A percentile compares a stretch with the other conserved stretches of the same genome.
Evolutionary conservation across 2,888 invertebrate species (phyloP).

Genomic region (Liposcelis brunnea): DNA sequence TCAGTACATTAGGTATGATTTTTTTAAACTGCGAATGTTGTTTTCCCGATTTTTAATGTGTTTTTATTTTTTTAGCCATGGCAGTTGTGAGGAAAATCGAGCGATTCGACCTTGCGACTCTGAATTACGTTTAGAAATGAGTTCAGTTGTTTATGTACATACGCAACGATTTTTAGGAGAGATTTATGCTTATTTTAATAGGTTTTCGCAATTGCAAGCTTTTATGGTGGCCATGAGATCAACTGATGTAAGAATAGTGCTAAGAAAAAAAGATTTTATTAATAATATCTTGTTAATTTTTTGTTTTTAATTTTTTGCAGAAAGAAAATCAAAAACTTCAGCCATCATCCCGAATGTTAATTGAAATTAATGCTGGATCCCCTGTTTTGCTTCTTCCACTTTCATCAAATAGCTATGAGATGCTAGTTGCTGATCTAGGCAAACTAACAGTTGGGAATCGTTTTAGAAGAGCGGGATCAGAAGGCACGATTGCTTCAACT

Average conservation of each 20-base stretch:
- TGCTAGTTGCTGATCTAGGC: constrained; percentile 67
- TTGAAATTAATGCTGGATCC: constrained; percentile 50
- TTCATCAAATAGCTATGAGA: constrained; percentile 55
- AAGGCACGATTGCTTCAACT: constrained; percentile 33
- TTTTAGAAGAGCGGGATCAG: constrained; percentile 45
- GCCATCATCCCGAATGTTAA: constrained; percentile 31
- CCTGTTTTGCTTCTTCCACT: constrained; percentile 79
- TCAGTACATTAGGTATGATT: constrained; percentile 40
- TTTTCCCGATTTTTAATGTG: constrained; percentile 11
- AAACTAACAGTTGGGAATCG: constrained; percentile 58
- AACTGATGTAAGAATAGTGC: not conserved
- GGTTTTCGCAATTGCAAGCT: constrained; percentile 68
- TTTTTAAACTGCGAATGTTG: constrained; percentile 13
- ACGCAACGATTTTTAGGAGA: constrained; percentile 85
- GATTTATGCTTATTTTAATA: constrained; percentile 67
- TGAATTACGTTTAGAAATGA: constrained; percentile 61
- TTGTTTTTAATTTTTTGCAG: constrained; percentile 11
- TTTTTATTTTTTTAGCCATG: constrained; percentile 4
- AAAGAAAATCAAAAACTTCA: constrained; percentile 15
- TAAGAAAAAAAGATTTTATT: too few species aligned
- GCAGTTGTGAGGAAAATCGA: too few species aligned
- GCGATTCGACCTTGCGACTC: constrained; percentile 43
- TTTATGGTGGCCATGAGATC: constrained; percentile 48
- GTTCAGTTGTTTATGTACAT: constrained; percentile 83
- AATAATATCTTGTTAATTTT: constrained; percentile 7